Evolutionary conservation across 2,797 vertebrate species (phyloP).

Genomic region (Danio choprae): DNA sequence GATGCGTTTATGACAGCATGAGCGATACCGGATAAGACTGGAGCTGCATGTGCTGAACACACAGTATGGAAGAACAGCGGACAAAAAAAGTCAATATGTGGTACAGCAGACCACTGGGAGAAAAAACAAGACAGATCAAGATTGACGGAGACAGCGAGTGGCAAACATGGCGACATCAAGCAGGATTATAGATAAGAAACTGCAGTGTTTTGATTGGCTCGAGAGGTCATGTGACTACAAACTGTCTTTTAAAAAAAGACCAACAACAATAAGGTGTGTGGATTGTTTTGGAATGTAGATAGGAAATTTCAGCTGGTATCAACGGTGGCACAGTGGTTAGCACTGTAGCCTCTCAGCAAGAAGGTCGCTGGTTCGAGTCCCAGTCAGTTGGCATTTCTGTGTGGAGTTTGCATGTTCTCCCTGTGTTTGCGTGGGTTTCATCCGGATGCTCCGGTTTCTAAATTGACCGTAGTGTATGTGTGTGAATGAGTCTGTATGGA

Average conservation of each 20-base stretch:
- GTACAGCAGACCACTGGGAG: not conserved
- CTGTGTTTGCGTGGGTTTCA: too few relatives aligned
- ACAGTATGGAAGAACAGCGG: not conserved
- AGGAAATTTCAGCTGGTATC: too few relatives aligned
- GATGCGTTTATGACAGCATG: not conserved
- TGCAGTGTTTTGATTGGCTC: not conserved
- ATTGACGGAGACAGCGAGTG: not conserved
- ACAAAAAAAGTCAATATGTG: conserved; percentile 7
- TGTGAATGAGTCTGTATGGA: too few relatives aligned
- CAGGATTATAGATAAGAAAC: not conserved
- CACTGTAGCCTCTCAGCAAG: too few relatives aligned
- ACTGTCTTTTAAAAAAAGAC: not conserved
- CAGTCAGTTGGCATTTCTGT: too few relatives aligned
- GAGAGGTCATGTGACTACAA: not conserved
- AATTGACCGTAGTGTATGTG: too few relatives aligned
- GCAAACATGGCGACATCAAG: not conserved
- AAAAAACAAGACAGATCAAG: not conserved
- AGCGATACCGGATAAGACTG: not conserved
- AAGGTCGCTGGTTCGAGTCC: too few relatives aligned
- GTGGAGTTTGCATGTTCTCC: too few relatives aligned
- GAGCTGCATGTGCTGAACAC: not conserved
- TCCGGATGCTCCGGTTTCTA: too few relatives aligned
- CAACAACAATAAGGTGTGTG: too few relatives aligned
- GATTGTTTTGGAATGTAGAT: too few relatives aligned
- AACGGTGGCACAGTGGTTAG: too few relatives aligned